Percentiles rank a stretch among this genome's conserved stretches.
phyloP scores from a whole-genome alignment of 2,797 vertebrate genomes.

The Myotis findleyi region DNA sequence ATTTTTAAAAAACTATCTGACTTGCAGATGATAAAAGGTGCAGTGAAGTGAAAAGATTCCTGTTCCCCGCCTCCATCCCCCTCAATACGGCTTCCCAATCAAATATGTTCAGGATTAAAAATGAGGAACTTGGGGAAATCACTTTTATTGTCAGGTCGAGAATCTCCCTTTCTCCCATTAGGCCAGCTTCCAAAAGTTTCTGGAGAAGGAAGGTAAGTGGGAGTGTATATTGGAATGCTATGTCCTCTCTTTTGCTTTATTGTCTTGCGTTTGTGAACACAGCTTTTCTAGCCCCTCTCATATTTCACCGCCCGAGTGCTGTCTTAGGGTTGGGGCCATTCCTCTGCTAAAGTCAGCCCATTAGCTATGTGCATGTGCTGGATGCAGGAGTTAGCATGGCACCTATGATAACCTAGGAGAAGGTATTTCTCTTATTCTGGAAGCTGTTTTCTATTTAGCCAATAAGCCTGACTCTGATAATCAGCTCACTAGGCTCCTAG shows the following conservation, averaged over 20 bases:
- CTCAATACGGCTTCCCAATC: not conserved
- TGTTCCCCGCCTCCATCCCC: fast-evolving
- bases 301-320: not conserved
- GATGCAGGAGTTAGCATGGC: not conserved
- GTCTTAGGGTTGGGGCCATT: not conserved
- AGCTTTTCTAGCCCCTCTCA: not conserved
- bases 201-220: not conserved
- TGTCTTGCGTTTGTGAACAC: not conserved
- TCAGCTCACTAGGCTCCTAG: not conserved
- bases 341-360: not conserved
- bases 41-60: not conserved
- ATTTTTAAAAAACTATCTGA: not conserved
- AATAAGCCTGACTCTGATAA: not conserved
- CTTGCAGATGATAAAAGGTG: not conserved
- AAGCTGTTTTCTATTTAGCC: not conserved
- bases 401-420: not conserved
- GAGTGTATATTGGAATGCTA: not conserved
- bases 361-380: not conserved
- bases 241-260: not conserved
- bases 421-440: not conserved
- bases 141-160: not conserved
- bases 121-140: not conserved
- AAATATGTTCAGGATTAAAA: not conserved
- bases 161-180: not conserved
- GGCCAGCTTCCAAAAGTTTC: not conserved